Evolutionary conservation across 2,113 vertebrate genomes (phyloP).

Genomic region (Piaya cayana): DNA sequence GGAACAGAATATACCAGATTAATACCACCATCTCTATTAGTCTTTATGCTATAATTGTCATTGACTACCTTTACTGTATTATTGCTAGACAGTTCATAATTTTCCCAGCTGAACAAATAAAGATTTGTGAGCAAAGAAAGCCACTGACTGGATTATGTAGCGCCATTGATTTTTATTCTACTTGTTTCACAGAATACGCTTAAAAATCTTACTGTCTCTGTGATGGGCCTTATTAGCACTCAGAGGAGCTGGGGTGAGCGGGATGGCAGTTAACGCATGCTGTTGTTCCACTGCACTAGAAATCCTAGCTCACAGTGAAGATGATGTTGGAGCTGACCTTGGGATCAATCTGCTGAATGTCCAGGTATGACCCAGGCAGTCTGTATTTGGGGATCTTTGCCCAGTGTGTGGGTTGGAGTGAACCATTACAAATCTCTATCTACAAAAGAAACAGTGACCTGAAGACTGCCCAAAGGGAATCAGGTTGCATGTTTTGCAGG

Average conservation of each 20-base stretch:
- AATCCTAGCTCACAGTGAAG: neutral
- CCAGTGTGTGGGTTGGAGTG: neutral
- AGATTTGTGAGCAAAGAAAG: conserved; percentile 59
- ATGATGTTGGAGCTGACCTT: neutral
- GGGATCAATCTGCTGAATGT: neutral
- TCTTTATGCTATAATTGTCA: conserved; percentile 62
- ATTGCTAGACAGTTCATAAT: conserved; percentile 66
- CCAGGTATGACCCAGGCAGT: neutral
- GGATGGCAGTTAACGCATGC: neutral
- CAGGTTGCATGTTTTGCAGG: neutral
- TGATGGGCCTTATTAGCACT: neutral
- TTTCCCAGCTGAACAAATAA: conserved; percentile 56
- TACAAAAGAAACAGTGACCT: neutral
- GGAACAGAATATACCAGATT: conserved; percentile 25
- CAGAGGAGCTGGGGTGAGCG: neutral
- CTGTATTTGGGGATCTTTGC: neutral
- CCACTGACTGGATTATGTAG: conserved; percentile 20
- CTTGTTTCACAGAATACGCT: conserved; percentile 14
- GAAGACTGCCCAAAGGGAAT: neutral
- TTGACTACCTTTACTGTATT: conserved; percentile 58
- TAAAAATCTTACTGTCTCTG: neutral
- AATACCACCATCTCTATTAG: conserved; percentile 14
- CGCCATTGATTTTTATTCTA: conserved; percentile 53
- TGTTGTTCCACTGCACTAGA: neutral
- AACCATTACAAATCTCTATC: rapidly evolving